These are phyloP conservation scores for Monomorium pharaonis DNA, from an alignment of 1,140 invertebrate genomes.

Conservation along the genomic window DNA sequence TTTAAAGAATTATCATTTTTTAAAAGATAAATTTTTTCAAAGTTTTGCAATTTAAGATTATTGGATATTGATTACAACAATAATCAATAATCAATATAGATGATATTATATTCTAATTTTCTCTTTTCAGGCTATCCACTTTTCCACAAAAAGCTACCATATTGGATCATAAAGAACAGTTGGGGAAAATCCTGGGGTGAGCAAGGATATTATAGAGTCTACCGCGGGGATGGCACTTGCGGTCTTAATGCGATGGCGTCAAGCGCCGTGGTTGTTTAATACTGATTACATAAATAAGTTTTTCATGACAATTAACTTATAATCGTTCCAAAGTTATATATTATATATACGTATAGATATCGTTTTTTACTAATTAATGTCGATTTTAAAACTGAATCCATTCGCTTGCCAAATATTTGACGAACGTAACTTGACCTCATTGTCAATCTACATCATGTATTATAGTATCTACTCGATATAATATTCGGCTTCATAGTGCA, in stretches of 20 bases:
- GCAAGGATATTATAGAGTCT: constrained; percentile 97
- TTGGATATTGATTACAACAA: too few relatives aligned
- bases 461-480: constrained; percentile 12
- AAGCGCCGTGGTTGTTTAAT: constrained; percentile 91
- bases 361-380: constrained; percentile 64
- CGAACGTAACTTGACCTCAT: neutral
- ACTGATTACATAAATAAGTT: constrained; percentile 40
- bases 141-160: constrained; percentile 93
- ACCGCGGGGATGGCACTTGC: constrained; percentile 97
- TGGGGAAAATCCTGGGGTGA: constrained; percentile 95
- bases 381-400: neutral
- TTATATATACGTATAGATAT: constrained; percentile 8
- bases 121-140: constrained; percentile 90
- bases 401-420: constrained; percentile 28
- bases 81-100: too few relatives aligned
- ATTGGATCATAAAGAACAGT: constrained; percentile 97
- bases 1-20: constrained; percentile 29
- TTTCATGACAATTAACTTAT: constrained; percentile 57
- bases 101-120: constrained; percentile 33
- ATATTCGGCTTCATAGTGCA: constrained; percentile 3
- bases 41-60: neutral
- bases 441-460: neutral
- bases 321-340: constrained; percentile 26
- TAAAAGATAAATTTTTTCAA: constrained; percentile 35
- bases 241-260: constrained; percentile 97